Conservation (phyloP, 1,140 invertebrate species). For the Drosophila arizonae region DNA sequence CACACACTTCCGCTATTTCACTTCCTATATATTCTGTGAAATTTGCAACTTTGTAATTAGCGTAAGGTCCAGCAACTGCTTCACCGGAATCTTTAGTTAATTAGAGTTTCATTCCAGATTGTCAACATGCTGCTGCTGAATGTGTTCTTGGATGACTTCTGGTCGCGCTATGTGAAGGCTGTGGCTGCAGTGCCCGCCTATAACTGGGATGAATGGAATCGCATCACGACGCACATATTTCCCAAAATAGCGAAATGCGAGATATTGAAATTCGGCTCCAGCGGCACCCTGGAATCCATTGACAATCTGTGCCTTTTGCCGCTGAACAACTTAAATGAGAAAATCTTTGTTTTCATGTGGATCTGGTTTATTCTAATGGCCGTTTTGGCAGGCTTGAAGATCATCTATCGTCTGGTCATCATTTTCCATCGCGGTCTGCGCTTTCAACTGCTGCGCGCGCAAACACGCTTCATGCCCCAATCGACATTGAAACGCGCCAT, state of each 20-base stretch:
- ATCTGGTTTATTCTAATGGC: conserved; percentile 90
- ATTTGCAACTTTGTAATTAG: conserved; percentile 88
- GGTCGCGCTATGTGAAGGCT: conserved; percentile 87
- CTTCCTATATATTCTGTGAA: conserved; percentile 88
- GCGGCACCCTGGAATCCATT: conserved; percentile 85
- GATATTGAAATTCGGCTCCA: conserved; percentile 86
- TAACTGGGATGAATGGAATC: conserved; percentile 76
- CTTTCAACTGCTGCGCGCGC: conserved; percentile 84
- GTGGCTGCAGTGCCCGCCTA: conserved; percentile 83
- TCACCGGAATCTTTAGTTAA: not conserved
- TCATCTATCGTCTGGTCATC: conserved; percentile 85
- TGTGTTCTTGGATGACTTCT: conserved; percentile 89
- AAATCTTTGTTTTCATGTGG: conserved; percentile 91
- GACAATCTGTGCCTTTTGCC: conserved; percentile 90
- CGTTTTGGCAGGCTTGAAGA: conserved; percentile 85
- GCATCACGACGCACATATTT: conserved; percentile 86
- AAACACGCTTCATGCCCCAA: conserved; percentile 66
- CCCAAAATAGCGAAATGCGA: conserved; percentile 93
- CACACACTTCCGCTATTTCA: conserved; percentile 87
- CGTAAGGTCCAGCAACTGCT: conserved; percentile 82
- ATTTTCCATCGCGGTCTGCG: conserved; percentile 65
- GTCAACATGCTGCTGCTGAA: conserved; percentile 86
- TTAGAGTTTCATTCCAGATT: conserved; percentile 79
- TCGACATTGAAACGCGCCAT: conserved; percentile 39
- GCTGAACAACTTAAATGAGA: conserved; percentile 91